A percentile compares a stretch with the other conserved stretches of the same genome.
phyloP scores from a whole-genome alignment of 2,113 vertebrate genomes.

The Anolis carolinensis region DNA sequence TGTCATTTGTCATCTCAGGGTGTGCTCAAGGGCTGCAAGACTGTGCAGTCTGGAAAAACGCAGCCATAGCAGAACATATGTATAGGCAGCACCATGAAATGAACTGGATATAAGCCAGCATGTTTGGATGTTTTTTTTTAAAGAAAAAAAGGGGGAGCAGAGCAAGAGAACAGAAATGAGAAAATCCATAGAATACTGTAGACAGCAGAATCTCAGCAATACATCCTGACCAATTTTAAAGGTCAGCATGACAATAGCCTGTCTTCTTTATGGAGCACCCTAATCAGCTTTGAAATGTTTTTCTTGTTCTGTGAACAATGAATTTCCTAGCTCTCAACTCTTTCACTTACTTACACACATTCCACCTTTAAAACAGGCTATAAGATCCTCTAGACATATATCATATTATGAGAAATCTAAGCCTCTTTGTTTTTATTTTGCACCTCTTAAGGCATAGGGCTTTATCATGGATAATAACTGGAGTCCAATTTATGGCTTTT shows the following conservation, averaged over 20 bases:
- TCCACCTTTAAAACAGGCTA: constrained; percentile 23
- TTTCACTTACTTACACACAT: neutral
- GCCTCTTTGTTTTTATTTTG: neutral
- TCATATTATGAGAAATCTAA: neutral
- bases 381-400: neutral
- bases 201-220: constrained; percentile 51
- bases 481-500: neutral
- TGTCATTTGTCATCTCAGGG: constrained; percentile 65
- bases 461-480: neutral
- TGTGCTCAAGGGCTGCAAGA: constrained; percentile 60
- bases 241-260: constrained; percentile 63
- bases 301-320: constrained; percentile 41
- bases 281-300: constrained; percentile 56
- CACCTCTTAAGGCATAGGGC: neutral
- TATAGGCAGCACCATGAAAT: constrained; percentile 68
- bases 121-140: neutral
- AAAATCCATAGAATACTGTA: constrained; percentile 50
- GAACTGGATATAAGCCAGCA: constrained; percentile 62
- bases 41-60: constrained; percentile 68
- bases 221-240: constrained; percentile 59
- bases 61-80: constrained; percentile 65
- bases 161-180: constrained; percentile 56
- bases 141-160: neutral
- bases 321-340: constrained; percentile 35
- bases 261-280: constrained; percentile 51